Evolutionary conservation across 2,113 vertebrate genomes (phyloP), one percentile per base, ranked within the genome.

Genomic region (Monopterus albus): DNA sequence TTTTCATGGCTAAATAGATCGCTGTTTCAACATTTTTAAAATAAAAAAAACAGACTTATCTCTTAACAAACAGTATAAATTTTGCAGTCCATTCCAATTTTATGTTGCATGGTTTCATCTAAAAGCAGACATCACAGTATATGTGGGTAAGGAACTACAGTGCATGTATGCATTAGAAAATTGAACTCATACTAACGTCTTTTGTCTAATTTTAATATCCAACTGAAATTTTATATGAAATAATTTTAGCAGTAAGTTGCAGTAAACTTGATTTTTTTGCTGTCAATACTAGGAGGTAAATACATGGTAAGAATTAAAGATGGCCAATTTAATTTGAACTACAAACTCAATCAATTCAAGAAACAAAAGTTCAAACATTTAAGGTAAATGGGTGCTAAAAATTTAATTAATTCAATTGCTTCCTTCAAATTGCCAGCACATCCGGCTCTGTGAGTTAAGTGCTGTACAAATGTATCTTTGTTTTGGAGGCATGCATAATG

Each of bases 1-100:
- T 76, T 66, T 74, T 42, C 14, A 75, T 61, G 17, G 39, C 21
- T 25, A 43, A 78, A 21, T 36, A 4, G 7, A 7, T n/a, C n/a
- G n/a, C n/a, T n/a, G n/a, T 78, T 52, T 58, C 25, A 40, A 12
- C 20, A 23, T 43, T 21, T 40, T 68, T 60, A 35, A 43, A 60
- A 28, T 52, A 52, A n/a, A 5, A 12, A 31, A 31, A 31, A 55
- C 15, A 11, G 20, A 17, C 28, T 55, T 15, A 20, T 67, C 14
- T 35, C 18, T 20, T 6, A 9, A 15, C 7, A n/a, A 8, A 38
- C 17, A 33, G 14, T 58, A 11, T 46, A 55, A 52, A 1, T 3
- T 25, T 33, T 3, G 20, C 1, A 52, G 10, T 10, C 28, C 10
- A 6, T 6, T 36, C 6, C 12, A 36, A n/a, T n/a, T n/a, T n/a